Base-by-base conservation (phyloP, 2,113 vertebrate genomes). In the Tringa solitaria region DNA sequence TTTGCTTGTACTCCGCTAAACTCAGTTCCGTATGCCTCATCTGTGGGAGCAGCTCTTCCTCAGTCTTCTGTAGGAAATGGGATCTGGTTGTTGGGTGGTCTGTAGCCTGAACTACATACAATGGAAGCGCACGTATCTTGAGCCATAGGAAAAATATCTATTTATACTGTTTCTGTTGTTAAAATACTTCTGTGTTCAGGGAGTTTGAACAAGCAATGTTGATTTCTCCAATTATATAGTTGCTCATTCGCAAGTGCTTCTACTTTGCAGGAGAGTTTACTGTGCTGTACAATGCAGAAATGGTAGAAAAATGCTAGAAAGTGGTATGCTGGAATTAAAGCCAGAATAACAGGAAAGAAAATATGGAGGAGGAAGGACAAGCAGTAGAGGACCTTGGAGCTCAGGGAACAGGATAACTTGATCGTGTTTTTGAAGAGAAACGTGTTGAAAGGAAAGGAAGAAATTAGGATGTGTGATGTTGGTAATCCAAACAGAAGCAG, bases 1-100 rank as follows among this genome's bases (percentile, higher is more conserved):
- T 33, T 65, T 48, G 8, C 22, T 88, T 54, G 20, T 32, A 14
- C 30, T n/a, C 32, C 5, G 7, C n/a, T 73, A 35, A 72, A 18
- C 6, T 57, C 24, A 23, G 30, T 28, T 77, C 0, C 0, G 4
- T 54, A 6, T 28, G 15, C 32, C 67, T 74, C 0, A 0, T 45
- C 56, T 51, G 5, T 33, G 43, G 54, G 37, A 80, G n/a, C 30
- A 63, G 15, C 28, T 78, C 51, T 67, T 86, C 35, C 32, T 74
- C 9, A 4, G 14, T 24, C 23, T 21, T 74, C 23, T 18, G 60
- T 24, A 54, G 27, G 37, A 81, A 35, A 48, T 0, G 1, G 16
- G 20, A 63, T 48, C 28, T 1, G 8, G 16, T 39, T 70, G 8
- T 84, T 63, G 73, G 26, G 30, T 35, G 11, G 5, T 63, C 43